Conservation (phyloP, 2,888 invertebrate genomes). For the Agrypnus murinus region DNA sequence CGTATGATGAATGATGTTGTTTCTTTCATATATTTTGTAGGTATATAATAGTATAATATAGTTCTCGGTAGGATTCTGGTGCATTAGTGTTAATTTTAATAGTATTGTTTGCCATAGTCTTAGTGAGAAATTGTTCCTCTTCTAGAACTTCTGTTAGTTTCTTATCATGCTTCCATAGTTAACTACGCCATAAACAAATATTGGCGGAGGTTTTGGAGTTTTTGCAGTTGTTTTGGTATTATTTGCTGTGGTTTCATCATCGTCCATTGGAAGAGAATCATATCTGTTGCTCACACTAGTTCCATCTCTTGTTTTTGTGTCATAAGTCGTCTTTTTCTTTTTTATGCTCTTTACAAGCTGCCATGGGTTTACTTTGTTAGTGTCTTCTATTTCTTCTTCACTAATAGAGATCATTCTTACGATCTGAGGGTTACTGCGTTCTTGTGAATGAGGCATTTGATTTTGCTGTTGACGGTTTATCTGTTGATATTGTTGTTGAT, state of each 20-base stretch:
- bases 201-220: constrained; percentile 10
- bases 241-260: constrained; percentile 9
- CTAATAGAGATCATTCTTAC: constrained; percentile 23
- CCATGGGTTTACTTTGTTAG: constrained; percentile 20
- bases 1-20: constrained; percentile 47
- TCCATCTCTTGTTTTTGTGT: neutral
- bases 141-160: too few species aligned
- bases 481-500: constrained; percentile 7
- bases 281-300: neutral
- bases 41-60: too few species aligned
- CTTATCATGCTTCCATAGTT: constrained; percentile 2
- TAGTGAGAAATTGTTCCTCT: constrained; percentile 40
- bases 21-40: too few species aligned
- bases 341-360: constrained; percentile 11
- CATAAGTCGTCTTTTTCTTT: neutral
- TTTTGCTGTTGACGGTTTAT: neutral
- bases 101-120: constrained; percentile 42
- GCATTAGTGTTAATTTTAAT: constrained; percentile 44
- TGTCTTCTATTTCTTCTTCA: constrained; percentile 5
- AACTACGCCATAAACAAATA: constrained; percentile 4
- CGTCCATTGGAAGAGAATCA: neutral
- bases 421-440: neutral
- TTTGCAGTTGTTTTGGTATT: constrained; percentile 1
- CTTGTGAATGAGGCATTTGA: constrained; percentile 8
- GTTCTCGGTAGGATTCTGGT: too few species aligned